Base-by-base conservation (phyloP, 2,797 vertebrate species). In the Serranus cabrilla region DNA sequence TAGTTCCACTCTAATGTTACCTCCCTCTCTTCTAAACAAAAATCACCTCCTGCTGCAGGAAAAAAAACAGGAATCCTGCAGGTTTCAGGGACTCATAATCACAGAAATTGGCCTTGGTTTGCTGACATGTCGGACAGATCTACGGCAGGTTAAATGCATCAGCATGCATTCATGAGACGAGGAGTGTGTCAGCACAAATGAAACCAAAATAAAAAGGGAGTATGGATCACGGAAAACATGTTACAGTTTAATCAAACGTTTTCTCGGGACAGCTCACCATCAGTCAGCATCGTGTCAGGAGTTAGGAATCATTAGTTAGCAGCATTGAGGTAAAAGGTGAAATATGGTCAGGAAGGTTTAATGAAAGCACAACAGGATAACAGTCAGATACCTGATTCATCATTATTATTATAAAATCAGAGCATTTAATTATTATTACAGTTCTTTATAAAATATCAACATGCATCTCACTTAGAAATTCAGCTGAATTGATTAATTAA, bases 241-340 rank as follows among this genome's bases (percentile, higher is more conserved):
- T 55, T 12, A 55, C 20, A 77, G 66, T 34, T 59, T 27, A 39
- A 76, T 31, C 31, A 27, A 67, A 76, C 17, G 25, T 66, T 75
- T 70, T 71, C 54, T 75, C 13, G n/a, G 71, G 62, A 31, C 69
- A 83, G 82, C 93, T 95, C 95, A 95, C 94, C 95, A 56, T 95
- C 72, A 63, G 85, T 88, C 92, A 61, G 86, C 89, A 80, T 87
- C 93, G 77, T 84, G 86, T 80, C 71, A 78, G 85, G 84, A 88
- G 92, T 91, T 89, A 91, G 88, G 85, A 78, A 83, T 82, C 86
- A 82, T 76, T 90, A 90, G 90, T 88, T 76, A 88, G 89, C 90
- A 85, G 90, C 89, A 83, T 84, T 87, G 81, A 83, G 59, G 57
- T 82, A 56, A 71, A 83, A 86, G 58, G 72, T 80, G 64, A 87